Evolutionary conservation across 2,113 vertebrate species (phyloP), one percentile per base, ranked within the genome.

Genomic region (Sylvilagus bachmani): DNA sequence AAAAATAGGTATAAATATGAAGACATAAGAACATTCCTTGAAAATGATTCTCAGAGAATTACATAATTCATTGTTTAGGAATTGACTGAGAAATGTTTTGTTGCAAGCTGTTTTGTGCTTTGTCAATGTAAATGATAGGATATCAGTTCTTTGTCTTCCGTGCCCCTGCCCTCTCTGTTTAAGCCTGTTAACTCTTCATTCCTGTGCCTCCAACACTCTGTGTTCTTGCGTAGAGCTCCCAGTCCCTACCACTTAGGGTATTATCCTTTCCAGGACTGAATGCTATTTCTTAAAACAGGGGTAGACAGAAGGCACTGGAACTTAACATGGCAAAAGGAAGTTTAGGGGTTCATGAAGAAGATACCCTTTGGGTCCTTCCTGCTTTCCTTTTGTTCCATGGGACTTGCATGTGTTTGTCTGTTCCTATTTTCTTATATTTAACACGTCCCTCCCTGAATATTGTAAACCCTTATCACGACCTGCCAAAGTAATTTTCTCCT

Each of bases 51-150:
- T 61, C 66, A 38, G 5, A 36, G 16, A 81, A 33, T 84, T 49
- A 73, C 11, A 33, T 25, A 78, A 93, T 64, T 16, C 2, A 29
- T 71, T 86, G 55, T 36, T 95, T 53, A 66, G 58, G 21, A 87
- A 38, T 61, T 86, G n/a, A 16, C 66, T 95, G 69, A 49, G n/a
- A 90, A 74, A 13, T 38, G 64, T 81, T 75, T 96, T 79, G 44
- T 33, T 88, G 14, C 31, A 51, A 51, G 17, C 49, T 69, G 12
- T 71, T 78, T 71, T 62, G 66, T 62, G 58, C 84, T 87, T 90
- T 94, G 83, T 88, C 49, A 36, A 1, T 84, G 31, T 88, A 80
- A 84, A 62, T 74, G 19, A 71, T 83, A 10, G 33, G 4, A 92
- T 27, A 31, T 69, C 4, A 67, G 24, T 67, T 73, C 27, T 31